A percentile compares a stretch with the other conserved stretches of the same genome.
Conservation (phyloP, 37 sponge, comb jelly and placozoan species). For the Dysidea cf. avara region DNA sequence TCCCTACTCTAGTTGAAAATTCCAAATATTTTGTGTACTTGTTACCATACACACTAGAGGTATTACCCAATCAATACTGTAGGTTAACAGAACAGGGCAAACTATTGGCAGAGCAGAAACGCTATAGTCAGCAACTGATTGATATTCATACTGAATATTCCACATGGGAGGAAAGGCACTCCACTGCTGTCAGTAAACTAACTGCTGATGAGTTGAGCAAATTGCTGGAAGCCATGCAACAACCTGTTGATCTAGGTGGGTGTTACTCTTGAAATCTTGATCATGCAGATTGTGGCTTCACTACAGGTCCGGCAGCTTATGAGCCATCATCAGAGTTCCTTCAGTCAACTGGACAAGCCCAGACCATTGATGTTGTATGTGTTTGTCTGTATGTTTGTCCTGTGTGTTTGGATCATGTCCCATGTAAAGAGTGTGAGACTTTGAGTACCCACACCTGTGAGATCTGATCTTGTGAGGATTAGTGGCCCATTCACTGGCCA, state of each 20-base stretch:
- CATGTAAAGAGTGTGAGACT: too few species aligned
- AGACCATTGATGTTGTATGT: constrained; percentile 71
- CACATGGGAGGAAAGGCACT: constrained; percentile 55
- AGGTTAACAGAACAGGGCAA: constrained; percentile 78
- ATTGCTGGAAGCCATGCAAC: constrained; percentile 18
- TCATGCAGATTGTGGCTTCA: neutral
- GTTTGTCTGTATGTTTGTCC: neutral
- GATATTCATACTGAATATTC: constrained; percentile 38
- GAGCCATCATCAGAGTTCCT: constrained; percentile 79
- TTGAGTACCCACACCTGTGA: too few species aligned
- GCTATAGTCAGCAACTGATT: constrained; percentile 14
- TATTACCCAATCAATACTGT: too few species aligned
- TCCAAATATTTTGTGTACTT: too few species aligned
- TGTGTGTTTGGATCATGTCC: too few species aligned
- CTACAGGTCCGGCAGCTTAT: constrained; percentile 60
- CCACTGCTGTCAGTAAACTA: too few species aligned
- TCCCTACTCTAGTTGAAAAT: too few species aligned
- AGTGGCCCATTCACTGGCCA: too few species aligned
- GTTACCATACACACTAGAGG: too few species aligned
- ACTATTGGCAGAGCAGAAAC: constrained; percentile 51
- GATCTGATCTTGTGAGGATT: too few species aligned
- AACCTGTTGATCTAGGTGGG: constrained; percentile 57
- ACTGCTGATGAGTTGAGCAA: too few species aligned
- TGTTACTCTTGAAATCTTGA: neutral
- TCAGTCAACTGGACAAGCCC: constrained; percentile 49